phyloP scores from a whole-genome alignment of 2,797 vertebrate species.

The Atherinosoma microstoma region DNA sequence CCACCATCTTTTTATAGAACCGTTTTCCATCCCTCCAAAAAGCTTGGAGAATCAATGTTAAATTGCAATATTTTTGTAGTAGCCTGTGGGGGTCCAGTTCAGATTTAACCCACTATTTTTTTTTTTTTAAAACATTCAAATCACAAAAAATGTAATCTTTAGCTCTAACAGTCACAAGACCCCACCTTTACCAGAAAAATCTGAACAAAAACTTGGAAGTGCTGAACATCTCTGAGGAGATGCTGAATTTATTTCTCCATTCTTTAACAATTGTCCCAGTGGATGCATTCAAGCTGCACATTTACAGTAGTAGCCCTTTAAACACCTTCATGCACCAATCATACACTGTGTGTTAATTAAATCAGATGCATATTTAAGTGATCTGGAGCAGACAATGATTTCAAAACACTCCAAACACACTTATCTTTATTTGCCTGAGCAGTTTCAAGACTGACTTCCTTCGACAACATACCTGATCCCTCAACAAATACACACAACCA shows the following conservation, averaged over 20 bases:
- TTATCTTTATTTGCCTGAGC: conserved; percentile 58
- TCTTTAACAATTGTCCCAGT: not conserved
- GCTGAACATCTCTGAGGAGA: not conserved
- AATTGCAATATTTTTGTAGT: too few species aligned
- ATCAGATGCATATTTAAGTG: not conserved
- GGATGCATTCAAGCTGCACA: not conserved
- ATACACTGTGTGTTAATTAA: not conserved
- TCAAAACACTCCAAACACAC: not conserved
- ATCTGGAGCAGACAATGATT: conserved; percentile 1
- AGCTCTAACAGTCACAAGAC: too few species aligned
- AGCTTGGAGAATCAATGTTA: too few species aligned
- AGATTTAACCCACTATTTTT: too few species aligned
- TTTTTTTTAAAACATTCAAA: too few species aligned
- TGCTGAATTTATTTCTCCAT: not conserved
- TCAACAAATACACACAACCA: conserved; percentile 42
- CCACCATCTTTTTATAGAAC: too few species aligned
- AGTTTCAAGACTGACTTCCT: conserved; percentile 40
- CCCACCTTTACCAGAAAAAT: not conserved
- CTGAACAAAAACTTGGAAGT: not conserved
- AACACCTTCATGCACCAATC: not conserved
- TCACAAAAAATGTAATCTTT: too few species aligned
- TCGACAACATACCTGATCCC: conserved; percentile 47
- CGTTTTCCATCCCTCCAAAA: too few species aligned
- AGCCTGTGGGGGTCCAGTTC: too few species aligned
- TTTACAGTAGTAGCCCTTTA: not conserved